Base-by-base conservation (phyloP, 2,113 vertebrate genomes). In the rat (Rattus norvegicus) region DNA sequence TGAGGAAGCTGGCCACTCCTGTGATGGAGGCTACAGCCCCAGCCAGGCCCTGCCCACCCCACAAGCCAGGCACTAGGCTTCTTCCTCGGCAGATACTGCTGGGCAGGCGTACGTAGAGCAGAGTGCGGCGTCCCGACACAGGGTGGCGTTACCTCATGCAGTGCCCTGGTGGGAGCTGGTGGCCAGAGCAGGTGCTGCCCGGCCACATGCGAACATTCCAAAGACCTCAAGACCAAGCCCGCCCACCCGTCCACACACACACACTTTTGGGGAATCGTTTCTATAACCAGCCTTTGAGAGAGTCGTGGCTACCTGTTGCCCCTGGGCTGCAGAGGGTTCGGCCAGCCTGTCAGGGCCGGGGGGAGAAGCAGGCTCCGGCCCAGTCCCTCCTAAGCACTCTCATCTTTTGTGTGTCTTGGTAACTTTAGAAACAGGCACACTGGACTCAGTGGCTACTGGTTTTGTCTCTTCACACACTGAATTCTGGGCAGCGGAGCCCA, bases 401-500 rank as follows among this genome's bases (percentile, higher is more conserved):
- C 96, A 95, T 98, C 94, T 88, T 97, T 79, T 98, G 97, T 98
- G 97, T 98, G 98, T 99, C 98, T 98, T 96, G 97, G 96, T 98
- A 98, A 98, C 98, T 99, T 98, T 98, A 98, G 98, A 98, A 96
- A 97, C 97, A 98, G 98, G 98, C 98, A 88, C 80, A 98, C 89
- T 95, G 98, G 98, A 98, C 98, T 96, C 93, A 90, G 97, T 91
- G 98, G 98, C 98, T 98, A 92, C 98, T 98, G 98, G 98, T 98
- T 97, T 96, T 98, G 98, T 98, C 99, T 99, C 98, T 98, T 98
- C 98, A 56, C 69, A 33, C 94, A 88, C 96, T 97, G 92, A 96
- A 61, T 87, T 85, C 92, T 91, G 91, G 93, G 96, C 67, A 65
- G 91, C 43, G 5, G 69, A 77, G 96, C 92, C 65, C 33, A 13